phyloP scores from a whole-genome alignment of 2,797 vertebrate genomes.

The Hoplostethus atlanticus region DNA sequence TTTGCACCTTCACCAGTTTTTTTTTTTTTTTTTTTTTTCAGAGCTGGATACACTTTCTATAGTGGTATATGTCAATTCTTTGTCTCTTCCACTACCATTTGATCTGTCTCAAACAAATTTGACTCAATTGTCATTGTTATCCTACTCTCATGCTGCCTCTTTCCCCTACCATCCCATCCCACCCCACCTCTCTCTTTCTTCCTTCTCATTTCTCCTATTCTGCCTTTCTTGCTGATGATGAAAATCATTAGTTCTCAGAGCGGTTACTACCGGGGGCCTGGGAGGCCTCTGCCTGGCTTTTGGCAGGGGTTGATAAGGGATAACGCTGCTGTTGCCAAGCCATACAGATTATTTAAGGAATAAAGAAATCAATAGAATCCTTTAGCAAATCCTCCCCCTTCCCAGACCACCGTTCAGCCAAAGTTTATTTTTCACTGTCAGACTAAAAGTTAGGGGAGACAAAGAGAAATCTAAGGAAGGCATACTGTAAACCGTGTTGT shows the following conservation, averaged over 20 bases:
- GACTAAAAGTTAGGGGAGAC: constrained; percentile 59
- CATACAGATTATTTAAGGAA: constrained; percentile 81
- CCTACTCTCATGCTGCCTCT: constrained; percentile 31
- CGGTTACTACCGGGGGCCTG: constrained; percentile 44
- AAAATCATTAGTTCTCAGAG: constrained; percentile 72
- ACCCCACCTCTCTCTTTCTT: constrained; percentile 34
- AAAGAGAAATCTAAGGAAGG: constrained; percentile 52
- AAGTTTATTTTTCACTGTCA: constrained; percentile 61
- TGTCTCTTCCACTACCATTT: neutral
- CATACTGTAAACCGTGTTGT: constrained; percentile 37
- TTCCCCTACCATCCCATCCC: neutral
- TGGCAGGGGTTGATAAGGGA: constrained; percentile 80
- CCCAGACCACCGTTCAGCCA: constrained; percentile 62
- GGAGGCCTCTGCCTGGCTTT: constrained; percentile 67
- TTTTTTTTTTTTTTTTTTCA: constrained; percentile 7
- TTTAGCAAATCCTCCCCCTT: constrained; percentile 70
- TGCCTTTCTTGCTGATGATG: constrained; percentile 63
- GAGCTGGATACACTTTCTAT: constrained; percentile 5
- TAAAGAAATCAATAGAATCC: constrained; percentile 82
- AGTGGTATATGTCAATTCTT: neutral
- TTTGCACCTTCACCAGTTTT: constrained; percentile 5
- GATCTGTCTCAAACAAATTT: constrained; percentile 27
- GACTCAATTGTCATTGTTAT: constrained; percentile 33
- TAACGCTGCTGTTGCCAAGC: constrained; percentile 69
- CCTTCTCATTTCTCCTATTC: constrained; percentile 43